Base-by-base conservation (phyloP, 2,797 vertebrate genomes). In the Sebastes flavidus region DNA sequence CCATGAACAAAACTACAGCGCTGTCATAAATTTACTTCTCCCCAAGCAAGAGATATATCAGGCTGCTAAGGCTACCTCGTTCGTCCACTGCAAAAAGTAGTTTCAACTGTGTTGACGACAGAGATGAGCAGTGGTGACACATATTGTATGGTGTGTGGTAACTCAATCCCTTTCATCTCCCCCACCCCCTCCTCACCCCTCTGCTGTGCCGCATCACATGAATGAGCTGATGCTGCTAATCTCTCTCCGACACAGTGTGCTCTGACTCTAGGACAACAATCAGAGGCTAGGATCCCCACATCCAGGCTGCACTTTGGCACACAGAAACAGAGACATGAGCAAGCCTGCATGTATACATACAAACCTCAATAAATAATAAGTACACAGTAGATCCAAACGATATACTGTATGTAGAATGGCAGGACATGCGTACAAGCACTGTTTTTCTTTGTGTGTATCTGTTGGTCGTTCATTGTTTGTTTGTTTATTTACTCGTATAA, bases 201-300 rank as follows among this genome's bases (percentile, higher is more conserved):
- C 56, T 78, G 68, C 69, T 80, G 65, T 79, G 77, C 65, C 32
- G 81, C 82, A 84, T 67, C 83, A 85, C 76, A 89, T 78, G 77
- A 85, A 85, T 78, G 79, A 88, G 78, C 81, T 85, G 84, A 88
- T 82, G 80, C 75, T 81, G 84, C 77, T 91, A 85, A 91, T 92
- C 85, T 93, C 80, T 88, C 85, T 72, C 75, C 77, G 67, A 75
- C 86, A 82, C 81, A 72, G 38, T 74, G 69, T 42, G 66, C 61
- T 75, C 66, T 52, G 68, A 80, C 72, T 73, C 56, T 72, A 67
- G 72, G 70, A 75, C 77, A 81, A 79, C 54, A 77, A 73, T 73
- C 77, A 54, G 72, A 63, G 79, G 72, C 59, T 22, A 68, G 25
- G 63, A 74, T 66, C 65, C 56, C 36, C 63, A 36, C 6, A 59